Conservation (phyloP, 2,888 invertebrate genomes). For the Smittia sp. region DNA sequence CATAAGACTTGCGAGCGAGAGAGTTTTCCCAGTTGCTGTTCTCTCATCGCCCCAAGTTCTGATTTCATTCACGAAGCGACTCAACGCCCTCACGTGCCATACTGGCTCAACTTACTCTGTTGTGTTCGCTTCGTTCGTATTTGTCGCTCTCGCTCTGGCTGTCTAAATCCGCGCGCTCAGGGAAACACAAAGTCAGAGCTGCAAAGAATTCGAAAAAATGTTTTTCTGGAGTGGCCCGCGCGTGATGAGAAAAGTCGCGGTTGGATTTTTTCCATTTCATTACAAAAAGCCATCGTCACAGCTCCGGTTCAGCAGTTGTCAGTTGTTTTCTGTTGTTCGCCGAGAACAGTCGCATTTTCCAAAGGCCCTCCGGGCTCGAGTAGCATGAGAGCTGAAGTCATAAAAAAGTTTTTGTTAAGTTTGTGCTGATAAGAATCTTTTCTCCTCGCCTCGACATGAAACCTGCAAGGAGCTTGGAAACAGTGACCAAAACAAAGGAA, state of each 20-base stretch:
- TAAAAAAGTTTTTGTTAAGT: no score
- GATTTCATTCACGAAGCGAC: no score
- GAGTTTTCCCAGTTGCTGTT: no score
- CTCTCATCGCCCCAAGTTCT: no score
- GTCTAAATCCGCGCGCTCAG: neutral
- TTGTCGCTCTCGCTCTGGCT: neutral
- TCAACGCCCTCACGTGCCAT: no score
- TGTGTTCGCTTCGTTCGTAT: no score
- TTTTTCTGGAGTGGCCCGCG: neutral
- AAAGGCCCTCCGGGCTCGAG: neutral
- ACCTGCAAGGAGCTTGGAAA: no score
- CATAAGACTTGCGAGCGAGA: no score
- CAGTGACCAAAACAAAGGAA: no score
- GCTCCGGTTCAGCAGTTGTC: neutral
- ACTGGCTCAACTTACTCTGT: no score
- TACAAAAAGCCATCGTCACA: neutral
- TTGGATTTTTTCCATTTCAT: neutral
- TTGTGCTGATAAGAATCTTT: no score
- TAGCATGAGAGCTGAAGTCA: neutral
- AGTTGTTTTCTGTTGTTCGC: neutral
- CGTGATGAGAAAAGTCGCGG: constrained; percentile 3
- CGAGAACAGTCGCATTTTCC: neutral
- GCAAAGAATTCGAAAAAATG: neutral
- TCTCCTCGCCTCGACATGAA: no score
- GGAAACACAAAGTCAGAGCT: neutral